A percentile compares a stretch with the other conserved stretches of the same genome.
Conservation (phyloP, 2,888 invertebrate genomes). For the Yponomeuta sedellus region DNA sequence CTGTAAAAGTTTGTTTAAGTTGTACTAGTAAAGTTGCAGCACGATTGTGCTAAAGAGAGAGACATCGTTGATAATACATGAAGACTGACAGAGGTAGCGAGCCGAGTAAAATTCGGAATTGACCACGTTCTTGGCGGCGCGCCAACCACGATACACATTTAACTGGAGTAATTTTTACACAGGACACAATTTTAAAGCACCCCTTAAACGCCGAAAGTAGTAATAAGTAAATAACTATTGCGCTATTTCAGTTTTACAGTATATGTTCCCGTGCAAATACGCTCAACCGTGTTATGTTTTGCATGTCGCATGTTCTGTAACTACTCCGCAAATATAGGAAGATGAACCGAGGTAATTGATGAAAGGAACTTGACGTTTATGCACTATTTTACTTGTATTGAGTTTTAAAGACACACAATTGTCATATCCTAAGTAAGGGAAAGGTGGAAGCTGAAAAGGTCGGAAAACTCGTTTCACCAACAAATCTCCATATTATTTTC, state of each 20-base stretch:
- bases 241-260: background rate
- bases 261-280: background rate
- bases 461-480: no score
- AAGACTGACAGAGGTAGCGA: slow-evolving; percentile 25
- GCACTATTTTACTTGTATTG: no score
- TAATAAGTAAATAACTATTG: slow-evolving; percentile 37
- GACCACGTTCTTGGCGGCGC: slow-evolving; percentile 51
- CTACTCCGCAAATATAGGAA: background rate
- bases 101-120: slow-evolving; percentile 55
- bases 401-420: no score
- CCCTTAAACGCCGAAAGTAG: slow-evolving; percentile 59
- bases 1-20: background rate
- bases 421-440: no score
- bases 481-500: no score
- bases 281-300: background rate
- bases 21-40: background rate
- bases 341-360: no score
- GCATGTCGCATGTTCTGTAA: background rate
- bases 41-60: background rate
- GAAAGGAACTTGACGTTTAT: no score
- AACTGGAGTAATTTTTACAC: slow-evolving; percentile 60
- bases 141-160: slow-evolving; percentile 59
- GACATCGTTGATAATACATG: slow-evolving; percentile 1
- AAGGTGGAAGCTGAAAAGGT: no score
- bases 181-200: slow-evolving; percentile 65